Evolutionary conservation across 2,113 vertebrate genomes (phyloP), one percentile per base, ranked within the genome.

Genomic region (Syngnathus typhle): DNA sequence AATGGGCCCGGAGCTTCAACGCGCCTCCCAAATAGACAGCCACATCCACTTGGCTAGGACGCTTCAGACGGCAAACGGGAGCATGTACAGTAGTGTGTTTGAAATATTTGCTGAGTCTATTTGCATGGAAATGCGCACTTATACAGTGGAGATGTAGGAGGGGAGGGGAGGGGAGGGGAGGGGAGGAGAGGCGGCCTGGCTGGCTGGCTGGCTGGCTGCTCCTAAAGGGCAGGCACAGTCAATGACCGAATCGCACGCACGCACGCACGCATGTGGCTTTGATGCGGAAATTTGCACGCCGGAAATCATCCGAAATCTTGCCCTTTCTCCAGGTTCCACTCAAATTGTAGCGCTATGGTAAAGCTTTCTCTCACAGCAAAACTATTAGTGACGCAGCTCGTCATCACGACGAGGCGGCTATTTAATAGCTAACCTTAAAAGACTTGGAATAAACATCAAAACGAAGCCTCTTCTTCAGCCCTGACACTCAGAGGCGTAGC

Each of bases 1-100:
- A 87, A 82, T 82, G 75, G 79, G 82, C 79, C 74, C 80, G 75
- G 67, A 76, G 85, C 82, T 81, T 79, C 85, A 44, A 8, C 21
- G 72, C 51, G 64, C 69, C 80, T 87, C 75, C 63, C 70, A 82
- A 84, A 82, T 54, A 85, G 78, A 83, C 80, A 77, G 74, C 52
- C 69, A 76, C 52, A 85, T 78, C 67, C 72, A 83, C 75, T 82
- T 80, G 73, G 70, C 65, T 73, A 37, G 78, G 78, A 77, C 74
- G 71, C 74, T 82, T 68, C 36, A 78, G 78, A 84, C 64, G 64
- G 68, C 80, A 72, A 72, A 69, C 70, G 46, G 64, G 58, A 68
- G 39, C 74, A 75, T 84, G 70, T 65, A 32, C 27, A 32, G 27
- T 32, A 0, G 69, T 68, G 69, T 72, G 68, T 80, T 85, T 78